phyloP scores from a whole-genome alignment of 2,888 invertebrate genomes.

The Drosophila fungiperda region DNA sequence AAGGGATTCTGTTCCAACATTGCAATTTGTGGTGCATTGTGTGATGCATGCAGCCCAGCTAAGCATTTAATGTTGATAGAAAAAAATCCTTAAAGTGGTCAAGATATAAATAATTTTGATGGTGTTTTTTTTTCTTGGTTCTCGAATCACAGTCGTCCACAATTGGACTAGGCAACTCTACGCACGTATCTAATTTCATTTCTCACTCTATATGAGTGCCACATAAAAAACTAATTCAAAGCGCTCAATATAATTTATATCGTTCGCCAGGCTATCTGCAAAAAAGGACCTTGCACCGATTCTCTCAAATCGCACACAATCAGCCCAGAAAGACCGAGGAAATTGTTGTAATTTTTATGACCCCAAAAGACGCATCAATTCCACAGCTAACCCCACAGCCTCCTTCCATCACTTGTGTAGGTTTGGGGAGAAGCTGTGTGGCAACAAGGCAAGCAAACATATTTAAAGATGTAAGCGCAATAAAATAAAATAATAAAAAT shows the following conservation, averaged over 20 bases:
- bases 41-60: slow-evolving; percentile 44
- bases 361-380: slow-evolving; percentile 82
- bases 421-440: slow-evolving; percentile 4
- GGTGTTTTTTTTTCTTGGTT: not conserved
- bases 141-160: slow-evolving; percentile 56
- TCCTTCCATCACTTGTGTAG: not conserved
- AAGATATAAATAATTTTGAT: slow-evolving; percentile 2
- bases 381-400: slow-evolving; percentile 41
- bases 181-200: slow-evolving; percentile 79
- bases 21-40: slow-evolving; percentile 66
- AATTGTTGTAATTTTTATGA: slow-evolving; percentile 80
- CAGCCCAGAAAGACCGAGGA: slow-evolving; percentile 68
- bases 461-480: slow-evolving; percentile 74
- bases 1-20: slow-evolving; percentile 20
- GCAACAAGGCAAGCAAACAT: slow-evolving; percentile 58
- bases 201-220: slow-evolving; percentile 68
- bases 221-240: slow-evolving; percentile 80
- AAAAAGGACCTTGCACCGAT: slow-evolving; percentile 41
- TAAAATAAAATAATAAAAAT: slow-evolving; percentile 80
- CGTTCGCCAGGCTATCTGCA: slow-evolving; percentile 49
- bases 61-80: slow-evolving; percentile 42
- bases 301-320: slow-evolving; percentile 68
- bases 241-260: slow-evolving; percentile 79
- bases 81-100: slow-evolving; percentile 30
- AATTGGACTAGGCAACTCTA: slow-evolving; percentile 61